A percentile compares a stretch with the other conserved stretches of the same genome.
These are phyloP conservation scores for Laupala kohalensis DNA, from an alignment of 1,140 invertebrate genomes.

Conservation along the genomic window DNA sequence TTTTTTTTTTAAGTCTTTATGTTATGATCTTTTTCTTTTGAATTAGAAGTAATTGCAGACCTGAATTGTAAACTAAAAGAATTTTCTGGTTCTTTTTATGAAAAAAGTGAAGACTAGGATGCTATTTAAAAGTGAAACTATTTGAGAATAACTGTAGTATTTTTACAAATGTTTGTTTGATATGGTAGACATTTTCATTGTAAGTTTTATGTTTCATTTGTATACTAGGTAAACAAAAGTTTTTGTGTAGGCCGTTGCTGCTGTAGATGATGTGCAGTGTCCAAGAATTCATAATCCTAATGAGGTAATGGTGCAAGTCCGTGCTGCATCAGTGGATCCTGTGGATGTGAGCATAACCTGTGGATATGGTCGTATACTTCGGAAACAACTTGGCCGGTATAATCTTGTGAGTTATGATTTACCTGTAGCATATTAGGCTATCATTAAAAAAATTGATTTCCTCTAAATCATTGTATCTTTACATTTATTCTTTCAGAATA, in stretches of 20 bases:
- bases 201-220: slow-evolving; percentile 4
- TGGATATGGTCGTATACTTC: slow-evolving; percentile 43
- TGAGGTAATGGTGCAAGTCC: slow-evolving; percentile 50
- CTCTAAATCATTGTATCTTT: no score
- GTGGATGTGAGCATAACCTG: slow-evolving; percentile 47
- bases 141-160: no score
- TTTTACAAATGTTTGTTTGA: no score
- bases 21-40: no score
- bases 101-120: no score
- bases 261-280: slow-evolving; percentile 41
- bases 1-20: no score
- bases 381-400: slow-evolving; percentile 36
- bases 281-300: slow-evolving; percentile 39
- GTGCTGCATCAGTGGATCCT: slow-evolving; percentile 44
- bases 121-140: no score
- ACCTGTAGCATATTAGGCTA: neutral
- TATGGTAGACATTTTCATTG: slow-evolving; percentile 14
- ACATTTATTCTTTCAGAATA: slow-evolving; percentile 29
- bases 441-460: no score
- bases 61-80: no score
- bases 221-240: slow-evolving; percentile 13
- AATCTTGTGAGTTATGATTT: slow-evolving; percentile 30
- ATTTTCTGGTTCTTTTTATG: no score
- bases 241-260: slow-evolving; percentile 29
- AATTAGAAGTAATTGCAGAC: no score